Conservation (phyloP, 2,797 vertebrate genomes). For the Poecilia velifera region DNA sequence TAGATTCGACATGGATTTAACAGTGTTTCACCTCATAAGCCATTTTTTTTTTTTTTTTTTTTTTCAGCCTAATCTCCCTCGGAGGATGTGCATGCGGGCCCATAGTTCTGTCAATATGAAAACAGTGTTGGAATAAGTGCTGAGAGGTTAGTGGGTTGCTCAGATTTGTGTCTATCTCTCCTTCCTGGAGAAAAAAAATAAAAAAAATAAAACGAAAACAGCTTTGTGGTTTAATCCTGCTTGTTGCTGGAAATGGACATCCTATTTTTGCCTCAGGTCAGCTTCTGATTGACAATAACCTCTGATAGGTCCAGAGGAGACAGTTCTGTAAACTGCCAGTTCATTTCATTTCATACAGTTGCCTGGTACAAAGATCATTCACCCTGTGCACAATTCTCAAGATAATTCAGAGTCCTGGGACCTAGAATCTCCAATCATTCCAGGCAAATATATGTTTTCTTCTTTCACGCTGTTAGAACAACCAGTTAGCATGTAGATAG, state of each 20-base stretch:
- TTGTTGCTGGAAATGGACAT: constrained; percentile 10
- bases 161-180: constrained; percentile 44
- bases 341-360: not conserved
- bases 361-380: not conserved
- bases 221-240: constrained; percentile 6
- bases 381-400: not conserved
- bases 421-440: not conserved
- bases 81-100: constrained; percentile 59
- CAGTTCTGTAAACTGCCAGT: not conserved
- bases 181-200: constrained; percentile 16
- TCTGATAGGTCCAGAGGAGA: not conserved
- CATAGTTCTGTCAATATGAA: constrained; percentile 66
- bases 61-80: constrained; percentile 68
- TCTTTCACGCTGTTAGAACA: no score
- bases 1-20: constrained; percentile 74
- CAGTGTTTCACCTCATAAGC: constrained; percentile 74
- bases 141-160: constrained; percentile 61
- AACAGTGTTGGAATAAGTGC: constrained; percentile 27
- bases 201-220: not conserved
- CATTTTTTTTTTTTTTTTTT: constrained; percentile 35
- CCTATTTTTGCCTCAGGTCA: constrained; percentile 9
- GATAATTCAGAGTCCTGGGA: not conserved
- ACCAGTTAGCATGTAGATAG: not conserved
- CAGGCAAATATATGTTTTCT: not conserved
- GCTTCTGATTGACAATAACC: constrained; percentile 11